These are phyloP conservation scores for Drosophila tropicalis DNA, from an alignment of 1,140 invertebrate genomes.

Conservation along the genomic window DNA sequence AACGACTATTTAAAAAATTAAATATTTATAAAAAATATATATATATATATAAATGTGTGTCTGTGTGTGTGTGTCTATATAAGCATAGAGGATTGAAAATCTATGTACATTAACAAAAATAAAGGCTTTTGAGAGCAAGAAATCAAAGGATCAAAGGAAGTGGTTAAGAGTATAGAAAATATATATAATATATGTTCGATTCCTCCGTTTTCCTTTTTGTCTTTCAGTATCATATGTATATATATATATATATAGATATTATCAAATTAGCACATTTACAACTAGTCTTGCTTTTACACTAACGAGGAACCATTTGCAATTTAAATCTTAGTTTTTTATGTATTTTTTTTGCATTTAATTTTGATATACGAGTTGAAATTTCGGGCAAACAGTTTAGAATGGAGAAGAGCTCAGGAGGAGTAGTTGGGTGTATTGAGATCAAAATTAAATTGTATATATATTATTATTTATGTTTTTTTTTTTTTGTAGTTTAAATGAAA, in stretches of 20 bases:
- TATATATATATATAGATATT: slow-evolving; percentile 26
- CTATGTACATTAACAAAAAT: slow-evolving; percentile 52
- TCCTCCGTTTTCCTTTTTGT: slow-evolving; percentile 15
- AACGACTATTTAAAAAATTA: slow-evolving; percentile 82
- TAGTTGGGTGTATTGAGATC: slow-evolving; percentile 59
- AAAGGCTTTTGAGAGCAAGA: slow-evolving; percentile 15
- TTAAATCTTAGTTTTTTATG: slow-evolving; percentile 56
- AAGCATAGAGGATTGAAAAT: slow-evolving; percentile 31
- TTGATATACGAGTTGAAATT: slow-evolving; percentile 71
- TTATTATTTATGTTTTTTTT: background rate
- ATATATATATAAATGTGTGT: slow-evolving; percentile 22
- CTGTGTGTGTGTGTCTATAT: slow-evolving; percentile 42
- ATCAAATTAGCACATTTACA: slow-evolving; percentile 70
- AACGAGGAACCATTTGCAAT: slow-evolving; percentile 81
- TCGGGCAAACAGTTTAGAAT: slow-evolving; percentile 61
- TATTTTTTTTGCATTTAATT: slow-evolving; percentile 60
- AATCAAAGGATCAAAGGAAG: background rate
- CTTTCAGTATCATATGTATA: background rate
- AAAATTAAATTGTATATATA: slow-evolving; percentile 66
- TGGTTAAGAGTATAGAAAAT: background rate
- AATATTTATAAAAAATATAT: slow-evolving; percentile 79
- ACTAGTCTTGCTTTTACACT: slow-evolving; percentile 72
- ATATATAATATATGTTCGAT: slow-evolving; percentile 47
- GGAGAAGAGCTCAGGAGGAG: background rate
- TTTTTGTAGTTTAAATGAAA: background rate